phyloP scores from a whole-genome alignment of 2,797 vertebrate genomes.

The Lutjanus campechanus region DNA sequence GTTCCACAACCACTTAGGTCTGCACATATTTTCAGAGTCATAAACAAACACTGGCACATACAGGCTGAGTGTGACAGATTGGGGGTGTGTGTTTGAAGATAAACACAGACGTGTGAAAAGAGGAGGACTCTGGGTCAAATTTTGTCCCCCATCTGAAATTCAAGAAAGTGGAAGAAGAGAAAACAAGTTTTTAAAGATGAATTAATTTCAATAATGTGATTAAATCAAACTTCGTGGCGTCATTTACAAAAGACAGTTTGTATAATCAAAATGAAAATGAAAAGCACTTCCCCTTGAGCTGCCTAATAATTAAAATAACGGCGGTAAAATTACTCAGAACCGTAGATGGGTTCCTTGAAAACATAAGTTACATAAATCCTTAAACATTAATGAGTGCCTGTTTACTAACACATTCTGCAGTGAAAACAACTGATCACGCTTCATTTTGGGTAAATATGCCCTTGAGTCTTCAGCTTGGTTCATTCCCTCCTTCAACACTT shows the following conservation, averaged over 20 bases:
- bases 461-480: background rate
- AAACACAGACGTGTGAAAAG: constrained; percentile 1
- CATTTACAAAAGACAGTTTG: background rate
- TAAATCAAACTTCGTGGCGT: background rate
- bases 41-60: constrained; percentile 26
- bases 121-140: background rate
- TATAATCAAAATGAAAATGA: background rate
- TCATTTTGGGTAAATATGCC: background rate
- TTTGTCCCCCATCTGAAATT: background rate
- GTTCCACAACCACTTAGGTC: constrained; percentile 3
- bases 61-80: constrained; percentile 11
- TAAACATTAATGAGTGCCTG: background rate
- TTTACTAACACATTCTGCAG: background rate
- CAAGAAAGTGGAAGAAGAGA: background rate
- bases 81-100: background rate
- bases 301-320: background rate
- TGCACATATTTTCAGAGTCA: constrained; percentile 3
- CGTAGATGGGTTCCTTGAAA: background rate
- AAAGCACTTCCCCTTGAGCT: background rate
- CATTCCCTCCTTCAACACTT: background rate
- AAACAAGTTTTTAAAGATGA: background rate
- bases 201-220: background rate
- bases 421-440: background rate
- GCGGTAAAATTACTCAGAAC: background rate
- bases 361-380: background rate